Evolutionary conservation across 2,113 vertebrate genomes (phyloP).

Genomic region (Acinonyx jubatus): DNA sequence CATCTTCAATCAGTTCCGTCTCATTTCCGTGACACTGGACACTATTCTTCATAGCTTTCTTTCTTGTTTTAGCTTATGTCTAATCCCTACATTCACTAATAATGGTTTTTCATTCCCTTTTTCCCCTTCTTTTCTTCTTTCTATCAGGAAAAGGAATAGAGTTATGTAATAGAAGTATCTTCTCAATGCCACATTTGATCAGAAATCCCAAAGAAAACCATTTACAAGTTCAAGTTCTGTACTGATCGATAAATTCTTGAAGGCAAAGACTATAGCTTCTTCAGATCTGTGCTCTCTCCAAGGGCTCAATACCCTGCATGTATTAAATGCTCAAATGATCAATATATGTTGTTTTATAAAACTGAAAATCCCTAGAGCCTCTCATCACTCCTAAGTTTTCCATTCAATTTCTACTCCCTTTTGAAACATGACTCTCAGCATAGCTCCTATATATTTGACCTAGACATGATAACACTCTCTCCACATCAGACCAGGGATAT

Average conservation of each 20-base stretch:
- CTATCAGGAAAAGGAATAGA: not conserved
- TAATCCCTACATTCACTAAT: not conserved
- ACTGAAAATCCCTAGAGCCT: not conserved
- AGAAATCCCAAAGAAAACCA: not conserved
- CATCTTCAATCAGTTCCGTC: not conserved
- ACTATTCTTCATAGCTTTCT: not conserved
- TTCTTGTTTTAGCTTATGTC: not conserved
- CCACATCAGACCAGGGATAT: not conserved
- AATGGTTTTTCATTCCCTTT: not conserved
- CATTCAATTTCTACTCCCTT: not conserved
- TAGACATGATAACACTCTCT: not conserved
- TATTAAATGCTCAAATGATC: not conserved
- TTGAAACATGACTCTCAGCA: not conserved
- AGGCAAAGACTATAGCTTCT: not conserved
- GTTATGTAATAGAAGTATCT: not conserved
- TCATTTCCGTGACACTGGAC: not conserved
- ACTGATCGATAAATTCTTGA: not conserved
- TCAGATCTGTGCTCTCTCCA: not conserved
- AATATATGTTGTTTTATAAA: not conserved
- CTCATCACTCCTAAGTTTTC: not conserved
- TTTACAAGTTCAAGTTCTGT: not conserved
- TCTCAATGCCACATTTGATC: not conserved
- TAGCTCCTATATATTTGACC: not conserved
- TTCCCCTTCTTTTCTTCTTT: not conserved
- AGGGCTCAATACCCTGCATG: not conserved